These are phyloP conservation scores for Eupithecia exiguata DNA, from an alignment of 2,888 invertebrate genomes.

Conservation along the genomic window DNA sequence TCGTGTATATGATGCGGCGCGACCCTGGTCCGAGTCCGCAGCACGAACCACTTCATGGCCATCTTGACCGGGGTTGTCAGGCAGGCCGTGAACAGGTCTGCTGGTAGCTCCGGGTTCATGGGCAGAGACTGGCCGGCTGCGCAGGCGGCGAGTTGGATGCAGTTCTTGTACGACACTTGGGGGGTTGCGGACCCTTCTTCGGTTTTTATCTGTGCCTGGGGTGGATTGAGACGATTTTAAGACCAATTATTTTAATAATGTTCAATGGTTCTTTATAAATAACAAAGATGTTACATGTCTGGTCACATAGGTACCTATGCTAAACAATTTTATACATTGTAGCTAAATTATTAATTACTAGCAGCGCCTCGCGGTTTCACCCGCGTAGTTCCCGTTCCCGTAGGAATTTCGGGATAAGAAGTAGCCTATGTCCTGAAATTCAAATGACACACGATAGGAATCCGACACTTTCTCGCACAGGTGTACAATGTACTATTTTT, in stretches of 20 bases:
- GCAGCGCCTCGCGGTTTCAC: no score
- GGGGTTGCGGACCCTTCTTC: constrained; percentile 45
- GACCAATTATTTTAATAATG: background rate
- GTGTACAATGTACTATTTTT: no score
- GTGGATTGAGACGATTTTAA: background rate
- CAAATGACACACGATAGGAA: no score
- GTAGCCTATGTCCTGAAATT: no score
- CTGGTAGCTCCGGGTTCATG: constrained; percentile 98
- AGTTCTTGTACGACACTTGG: constrained; percentile 90
- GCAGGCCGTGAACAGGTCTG: constrained; percentile 98
- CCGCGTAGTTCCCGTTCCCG: no score
- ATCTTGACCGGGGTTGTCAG: constrained; percentile 99
- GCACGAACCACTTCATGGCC: constrained; percentile 96
- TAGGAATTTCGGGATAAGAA: no score
- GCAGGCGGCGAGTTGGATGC: constrained; percentile 98
- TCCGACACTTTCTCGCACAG: no score
- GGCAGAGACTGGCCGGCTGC: constrained; percentile 96
- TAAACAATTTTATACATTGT: no score
- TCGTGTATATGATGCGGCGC: constrained; percentile 93
- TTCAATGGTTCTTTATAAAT: no score
- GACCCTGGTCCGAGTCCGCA: constrained; percentile 90
- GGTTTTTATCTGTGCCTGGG: constrained; percentile 27
- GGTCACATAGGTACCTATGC: no score
- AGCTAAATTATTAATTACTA: no score
- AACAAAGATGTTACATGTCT: no score